Conservation (phyloP, 2,797 vertebrate species). For the Spondyliosoma cantharus region DNA sequence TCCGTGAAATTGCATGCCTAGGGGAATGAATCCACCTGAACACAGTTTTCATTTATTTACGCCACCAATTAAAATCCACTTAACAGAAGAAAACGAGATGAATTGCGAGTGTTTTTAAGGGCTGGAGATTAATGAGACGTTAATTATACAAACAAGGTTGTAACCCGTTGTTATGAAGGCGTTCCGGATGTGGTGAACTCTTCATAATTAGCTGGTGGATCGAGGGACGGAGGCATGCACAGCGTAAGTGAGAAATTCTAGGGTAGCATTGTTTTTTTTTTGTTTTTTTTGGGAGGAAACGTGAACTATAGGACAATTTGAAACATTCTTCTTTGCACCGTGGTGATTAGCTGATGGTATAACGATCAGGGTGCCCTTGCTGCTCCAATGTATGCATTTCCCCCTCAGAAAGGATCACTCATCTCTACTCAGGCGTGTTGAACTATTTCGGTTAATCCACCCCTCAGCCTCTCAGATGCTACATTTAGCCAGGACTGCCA, state of each 20-base stretch:
- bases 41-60: constrained; percentile 57
- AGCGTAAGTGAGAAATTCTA: background rate
- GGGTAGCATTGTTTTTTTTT: background rate
- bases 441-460: too few relatives aligned
- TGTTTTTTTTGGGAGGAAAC: background rate
- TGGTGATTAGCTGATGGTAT: background rate
- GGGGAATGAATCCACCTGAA: constrained; percentile 56
- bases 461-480: too few relatives aligned
- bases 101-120: constrained; percentile 53
- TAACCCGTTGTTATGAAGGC: constrained; percentile 50
- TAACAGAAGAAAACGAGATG: constrained; percentile 57
- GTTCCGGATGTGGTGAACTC: constrained; percentile 39
- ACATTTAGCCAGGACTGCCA: too few relatives aligned
- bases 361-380: background rate
- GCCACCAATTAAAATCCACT: constrained; percentile 69
- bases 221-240: background rate
- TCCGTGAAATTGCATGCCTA: constrained; percentile 54
- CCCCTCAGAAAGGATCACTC: background rate
- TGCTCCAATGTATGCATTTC: background rate
- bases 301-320: background rate
- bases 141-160: constrained; percentile 71
- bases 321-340: background rate
- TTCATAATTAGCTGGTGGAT: constrained; percentile 49
- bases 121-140: constrained; percentile 62
- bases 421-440: too few relatives aligned